These are phyloP conservation scores for Mionectes macconnelli DNA, from an alignment of 2,113 vertebrate species.

Conservation along the genomic window DNA sequence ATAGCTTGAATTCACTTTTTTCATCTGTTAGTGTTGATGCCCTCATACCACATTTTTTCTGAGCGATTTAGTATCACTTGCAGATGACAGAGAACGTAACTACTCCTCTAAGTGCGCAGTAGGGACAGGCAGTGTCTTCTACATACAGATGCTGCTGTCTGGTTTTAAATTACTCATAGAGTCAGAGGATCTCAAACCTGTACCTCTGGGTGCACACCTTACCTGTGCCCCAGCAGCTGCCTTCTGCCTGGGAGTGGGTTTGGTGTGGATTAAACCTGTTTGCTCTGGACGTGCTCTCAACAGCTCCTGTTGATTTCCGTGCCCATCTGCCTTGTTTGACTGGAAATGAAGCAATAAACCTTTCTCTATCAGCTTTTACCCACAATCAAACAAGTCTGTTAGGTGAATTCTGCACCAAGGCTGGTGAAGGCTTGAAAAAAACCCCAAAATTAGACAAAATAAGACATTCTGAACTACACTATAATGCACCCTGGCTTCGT, in stretches of 20 bases:
- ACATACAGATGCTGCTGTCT: not conserved
- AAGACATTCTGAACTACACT: not conserved
- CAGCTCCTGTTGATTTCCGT: not conserved
- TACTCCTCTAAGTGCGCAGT: not conserved
- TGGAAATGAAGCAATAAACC: not conserved
- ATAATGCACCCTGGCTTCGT: not conserved
- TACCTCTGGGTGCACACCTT: rapidly evolving
- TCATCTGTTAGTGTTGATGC: not conserved
- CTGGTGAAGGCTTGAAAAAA: not conserved
- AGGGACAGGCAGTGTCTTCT: not conserved
- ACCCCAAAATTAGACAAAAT: not conserved
- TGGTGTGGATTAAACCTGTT: not conserved
- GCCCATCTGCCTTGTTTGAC: not conserved
- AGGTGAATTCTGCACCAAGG: not conserved
- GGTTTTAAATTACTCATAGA: not conserved
- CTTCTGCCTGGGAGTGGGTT: not conserved
- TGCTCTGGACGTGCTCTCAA: not conserved
- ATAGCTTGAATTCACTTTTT: not conserved
- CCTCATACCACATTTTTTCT: not conserved
- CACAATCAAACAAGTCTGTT: not conserved
- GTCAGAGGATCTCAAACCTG: not conserved
- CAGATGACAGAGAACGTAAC: not conserved
- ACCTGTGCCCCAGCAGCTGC: not conserved
- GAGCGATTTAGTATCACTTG: not conserved
- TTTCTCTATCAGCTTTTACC: not conserved